These are phyloP conservation scores for Premnoplex brunnescens DNA, from an alignment of 2,797 vertebrate species.

Conservation along the genomic window DNA sequence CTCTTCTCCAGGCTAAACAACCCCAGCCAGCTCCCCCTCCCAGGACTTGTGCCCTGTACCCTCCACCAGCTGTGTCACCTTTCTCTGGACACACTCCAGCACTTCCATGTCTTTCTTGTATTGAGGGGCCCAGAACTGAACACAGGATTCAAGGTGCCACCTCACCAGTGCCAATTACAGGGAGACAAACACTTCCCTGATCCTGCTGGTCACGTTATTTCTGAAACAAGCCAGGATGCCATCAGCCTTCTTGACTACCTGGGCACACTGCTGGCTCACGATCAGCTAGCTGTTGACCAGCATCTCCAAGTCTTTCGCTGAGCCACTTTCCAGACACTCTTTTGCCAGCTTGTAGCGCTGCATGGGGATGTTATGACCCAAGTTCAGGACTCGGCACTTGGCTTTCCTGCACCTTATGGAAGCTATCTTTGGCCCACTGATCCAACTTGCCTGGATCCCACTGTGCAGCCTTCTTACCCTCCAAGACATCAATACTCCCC, in stretches of 20 bases:
- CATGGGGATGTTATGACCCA: background rate
- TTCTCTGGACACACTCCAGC: background rate
- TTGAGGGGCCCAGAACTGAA: background rate
- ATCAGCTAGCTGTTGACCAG: background rate
- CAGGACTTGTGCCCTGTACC: background rate
- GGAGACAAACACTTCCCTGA: fast-evolving
- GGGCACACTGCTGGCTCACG: background rate
- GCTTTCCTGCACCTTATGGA: background rate
- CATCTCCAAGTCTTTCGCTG: fast-evolving
- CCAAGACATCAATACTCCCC: background rate
- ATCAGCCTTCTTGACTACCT: background rate
- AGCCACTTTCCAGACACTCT: background rate
- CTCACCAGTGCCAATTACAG: fast-evolving
- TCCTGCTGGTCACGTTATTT: background rate
- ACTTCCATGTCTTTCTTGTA: background rate
- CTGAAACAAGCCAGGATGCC: background rate
- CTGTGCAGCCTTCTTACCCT: background rate
- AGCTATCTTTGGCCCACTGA: fast-evolving
- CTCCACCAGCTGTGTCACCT: background rate
- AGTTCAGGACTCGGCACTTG: fast-evolving
- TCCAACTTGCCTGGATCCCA: background rate
- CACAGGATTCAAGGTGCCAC: fast-evolving
- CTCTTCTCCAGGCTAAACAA: background rate
- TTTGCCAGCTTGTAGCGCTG: background rate
- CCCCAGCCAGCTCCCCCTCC: background rate